Conservation (phyloP, 2,888 invertebrate genomes). For the Drosophila niveifrons region DNA sequence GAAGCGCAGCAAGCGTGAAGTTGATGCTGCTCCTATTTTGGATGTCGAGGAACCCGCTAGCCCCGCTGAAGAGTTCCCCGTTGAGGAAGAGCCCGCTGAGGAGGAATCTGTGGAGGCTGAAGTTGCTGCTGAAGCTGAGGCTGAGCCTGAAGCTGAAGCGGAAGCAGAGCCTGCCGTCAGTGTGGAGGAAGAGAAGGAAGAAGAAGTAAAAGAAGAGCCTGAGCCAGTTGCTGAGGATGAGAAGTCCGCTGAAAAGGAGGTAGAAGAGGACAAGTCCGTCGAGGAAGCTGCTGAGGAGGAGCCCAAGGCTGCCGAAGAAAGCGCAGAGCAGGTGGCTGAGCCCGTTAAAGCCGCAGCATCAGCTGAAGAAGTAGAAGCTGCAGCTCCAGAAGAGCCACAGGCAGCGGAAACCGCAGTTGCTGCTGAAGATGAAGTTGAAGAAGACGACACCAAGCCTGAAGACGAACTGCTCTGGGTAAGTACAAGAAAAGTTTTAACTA, state of each 20-base stretch:
- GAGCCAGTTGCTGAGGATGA: constrained; percentile 12
- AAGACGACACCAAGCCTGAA: constrained; percentile 87
- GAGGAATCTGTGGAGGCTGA: constrained; percentile 66
- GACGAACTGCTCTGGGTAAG: constrained; percentile 88
- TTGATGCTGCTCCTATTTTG: constrained; percentile 76
- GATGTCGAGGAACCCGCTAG: constrained; percentile 49
- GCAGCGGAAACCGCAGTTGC: constrained; percentile 41
- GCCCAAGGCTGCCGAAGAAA: constrained; percentile 49
- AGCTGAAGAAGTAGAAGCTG: constrained; percentile 68
- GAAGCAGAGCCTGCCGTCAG: constrained; percentile 15
- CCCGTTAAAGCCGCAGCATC: constrained; percentile 50
- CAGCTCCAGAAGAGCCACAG: constrained; percentile 47
- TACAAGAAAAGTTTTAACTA: rapidly evolving
- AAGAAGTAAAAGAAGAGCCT: constrained; percentile 25
- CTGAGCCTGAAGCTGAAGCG: constrained; percentile 76
- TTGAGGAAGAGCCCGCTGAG: constrained; percentile 60
- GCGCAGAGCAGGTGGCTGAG: constrained; percentile 62
- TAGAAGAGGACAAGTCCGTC: constrained; percentile 59
- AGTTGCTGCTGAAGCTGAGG: constrained; percentile 35
- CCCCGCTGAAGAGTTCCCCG: constrained; percentile 75
- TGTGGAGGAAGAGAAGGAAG: constrained; percentile 34
- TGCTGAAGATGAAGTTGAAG: constrained; percentile 60
- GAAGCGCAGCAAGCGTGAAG: constrained; percentile 84
- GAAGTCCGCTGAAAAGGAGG: constrained; percentile 24
- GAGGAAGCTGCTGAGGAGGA: constrained; percentile 63